Evolutionary conservation across 2,113 vertebrate species (phyloP).

Genomic region (Rissa tridactyla): DNA sequence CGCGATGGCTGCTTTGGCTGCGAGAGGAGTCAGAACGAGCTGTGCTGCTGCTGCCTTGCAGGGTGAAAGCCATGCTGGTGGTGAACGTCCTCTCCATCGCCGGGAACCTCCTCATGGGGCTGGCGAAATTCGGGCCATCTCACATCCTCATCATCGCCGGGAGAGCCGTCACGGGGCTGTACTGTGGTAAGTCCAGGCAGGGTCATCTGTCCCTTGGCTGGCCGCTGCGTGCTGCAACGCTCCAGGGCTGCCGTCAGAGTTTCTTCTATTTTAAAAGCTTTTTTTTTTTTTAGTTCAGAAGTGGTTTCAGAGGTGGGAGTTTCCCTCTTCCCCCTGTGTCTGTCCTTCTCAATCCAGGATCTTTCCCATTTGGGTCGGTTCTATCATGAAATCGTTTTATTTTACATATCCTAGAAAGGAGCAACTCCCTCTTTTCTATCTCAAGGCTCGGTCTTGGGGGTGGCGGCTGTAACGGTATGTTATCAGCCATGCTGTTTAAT

Average conservation of each 20-base stretch:
- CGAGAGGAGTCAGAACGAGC: neutral
- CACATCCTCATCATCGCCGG: conserved; percentile 90
- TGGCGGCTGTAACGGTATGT: neutral
- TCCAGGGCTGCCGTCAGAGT: neutral
- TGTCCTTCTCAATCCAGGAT: neutral
- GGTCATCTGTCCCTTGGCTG: neutral
- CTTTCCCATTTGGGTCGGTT: neutral
- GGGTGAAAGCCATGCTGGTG: conserved; percentile 89
- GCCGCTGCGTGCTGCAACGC: too few species aligned
- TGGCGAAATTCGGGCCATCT: conserved; percentile 84
- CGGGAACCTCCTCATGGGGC: conserved; percentile 89
- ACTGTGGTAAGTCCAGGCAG: conserved; percentile 83
- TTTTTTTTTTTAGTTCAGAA: neutral
- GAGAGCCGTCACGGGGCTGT: conserved; percentile 88
- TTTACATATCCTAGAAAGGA: neutral
- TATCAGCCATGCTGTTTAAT: neutral
- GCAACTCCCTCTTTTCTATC: neutral
- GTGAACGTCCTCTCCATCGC: conserved; percentile 85
- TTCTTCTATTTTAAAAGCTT: neutral
- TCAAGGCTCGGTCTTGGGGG: neutral
- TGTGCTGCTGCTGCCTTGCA: conserved; percentile 69
- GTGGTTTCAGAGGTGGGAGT: neutral
- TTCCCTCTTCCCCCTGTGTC: neutral
- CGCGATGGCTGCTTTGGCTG: neutral
- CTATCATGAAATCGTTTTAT: neutral